These are phyloP conservation scores for Takifugu ocellatus DNA, from an alignment of 2,797 vertebrate genomes.

Conservation along the genomic window DNA sequence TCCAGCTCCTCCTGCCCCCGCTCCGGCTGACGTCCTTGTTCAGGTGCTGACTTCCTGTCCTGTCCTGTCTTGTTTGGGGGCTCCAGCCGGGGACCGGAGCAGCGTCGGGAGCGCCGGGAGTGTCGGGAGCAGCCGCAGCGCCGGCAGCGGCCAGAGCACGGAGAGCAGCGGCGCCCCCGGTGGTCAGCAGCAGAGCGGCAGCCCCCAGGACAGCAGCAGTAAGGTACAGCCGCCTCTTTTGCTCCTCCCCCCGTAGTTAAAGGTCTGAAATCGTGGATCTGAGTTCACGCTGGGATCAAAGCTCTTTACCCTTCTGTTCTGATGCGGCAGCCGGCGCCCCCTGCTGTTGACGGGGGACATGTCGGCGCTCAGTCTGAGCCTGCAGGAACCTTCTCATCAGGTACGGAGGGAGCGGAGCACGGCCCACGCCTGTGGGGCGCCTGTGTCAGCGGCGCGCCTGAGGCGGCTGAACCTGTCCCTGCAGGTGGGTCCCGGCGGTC, in stretches of 20 bases:
- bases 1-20: not conserved
- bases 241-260: too few relatives aligned
- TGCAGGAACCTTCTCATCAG: conserved; percentile 49
- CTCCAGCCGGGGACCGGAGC: conserved; percentile 85
- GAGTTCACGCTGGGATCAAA: too few relatives aligned
- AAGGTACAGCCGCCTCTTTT: conserved; percentile 39
- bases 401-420: not conserved
- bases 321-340: conserved; percentile 52
- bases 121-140: conserved; percentile 91
- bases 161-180: conserved; percentile 80
- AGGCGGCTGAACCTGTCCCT: not conserved
- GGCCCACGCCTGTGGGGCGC: too few relatives aligned
- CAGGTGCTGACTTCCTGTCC: not conserved
- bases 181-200: conserved; percentile 41
- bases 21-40: not conserved
- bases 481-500: conserved; percentile 49
- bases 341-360: conserved; percentile 57
- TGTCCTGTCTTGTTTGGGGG: not conserved
- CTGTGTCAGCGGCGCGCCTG: not conserved
- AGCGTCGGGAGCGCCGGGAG: conserved; percentile 93
- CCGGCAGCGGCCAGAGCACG: conserved; percentile 93
- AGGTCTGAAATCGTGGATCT: too few relatives aligned
- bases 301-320: not conserved
- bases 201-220: conserved; percentile 45
- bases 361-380: conserved; percentile 50